Base-by-base conservation (phyloP, 2,888 invertebrate species). In the Nematopogon swammerdamellus region DNA sequence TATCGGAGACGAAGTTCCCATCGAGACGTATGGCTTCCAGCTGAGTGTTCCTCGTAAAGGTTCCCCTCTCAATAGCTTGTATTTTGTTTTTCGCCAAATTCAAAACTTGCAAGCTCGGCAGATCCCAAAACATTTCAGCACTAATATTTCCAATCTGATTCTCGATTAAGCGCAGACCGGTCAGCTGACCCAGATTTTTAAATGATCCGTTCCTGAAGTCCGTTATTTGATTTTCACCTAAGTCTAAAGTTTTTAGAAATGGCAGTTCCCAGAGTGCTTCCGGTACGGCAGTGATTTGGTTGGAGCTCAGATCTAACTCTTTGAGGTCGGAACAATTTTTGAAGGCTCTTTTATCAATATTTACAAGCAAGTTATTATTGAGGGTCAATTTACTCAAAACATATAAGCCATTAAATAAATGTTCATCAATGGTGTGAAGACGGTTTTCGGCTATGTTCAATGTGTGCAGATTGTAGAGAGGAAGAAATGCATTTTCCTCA, bases 1-100 rank as follows among this genome's bases (percentile, higher is more conserved):
- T 89, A 68, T 95, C 92, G 16, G 89, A 88, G 57, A 95, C 76
- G 63, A 88, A 90, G 70, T 95, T 95, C 54, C 91, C 90, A 63
- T 95, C 95, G 61, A 95, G 73, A 18, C 94, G 84, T 57, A 95
- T 90, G 5, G 92, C 92, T 68, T 93, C 91, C 52, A 95, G 82
- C 63, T 90, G 88, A 2, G 84, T 82, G 66, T 93, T 93, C 56
- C 88, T 82, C 56, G 90, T 87, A 67, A 95, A 94, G 49, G 91
- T 88, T 18, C 90, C 90, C 47, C 91, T 82, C 66, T 93, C 92
- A 59, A 95, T 85, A 55, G 85, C 85, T 62, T 89, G 89, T 48
- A 95, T 87, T 71, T 92, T 90, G 73, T 96, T 96, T 62, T 92
- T 88, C 36, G 95, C 92, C 56, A 94, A 79, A 80, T 95, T 95